These are phyloP conservation scores for Urosaurus nigricauda DNA, from an alignment of 2,797 vertebrate genomes.

Conservation along the genomic window DNA sequence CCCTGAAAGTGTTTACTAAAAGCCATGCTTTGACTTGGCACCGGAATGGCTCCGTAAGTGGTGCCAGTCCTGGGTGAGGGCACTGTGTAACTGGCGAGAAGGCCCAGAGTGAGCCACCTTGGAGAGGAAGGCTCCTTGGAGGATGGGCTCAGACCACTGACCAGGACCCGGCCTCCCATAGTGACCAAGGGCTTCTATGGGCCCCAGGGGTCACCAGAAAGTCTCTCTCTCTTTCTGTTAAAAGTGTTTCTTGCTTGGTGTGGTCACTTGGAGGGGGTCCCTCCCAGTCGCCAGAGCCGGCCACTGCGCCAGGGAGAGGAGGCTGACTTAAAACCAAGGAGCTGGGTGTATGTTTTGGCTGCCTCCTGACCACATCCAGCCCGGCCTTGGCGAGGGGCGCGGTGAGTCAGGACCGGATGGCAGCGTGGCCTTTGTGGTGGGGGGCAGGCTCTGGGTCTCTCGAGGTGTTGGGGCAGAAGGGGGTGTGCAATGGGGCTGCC, in stretches of 20 bases:
- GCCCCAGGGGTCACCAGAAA: neutral
- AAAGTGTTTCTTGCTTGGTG: neutral
- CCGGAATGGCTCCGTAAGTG: no score
- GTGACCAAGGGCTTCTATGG: neutral
- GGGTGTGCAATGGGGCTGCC: neutral
- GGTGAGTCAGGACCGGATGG: slow-evolving; percentile 16
- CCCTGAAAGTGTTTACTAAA: no score
- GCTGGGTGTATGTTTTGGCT: neutral
- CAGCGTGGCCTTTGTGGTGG: neutral
- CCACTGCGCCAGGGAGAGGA: neutral
- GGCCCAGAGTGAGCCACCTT: no score
- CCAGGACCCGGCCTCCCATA: no score
- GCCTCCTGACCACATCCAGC: slow-evolving; percentile 18
- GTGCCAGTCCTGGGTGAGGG: no score
- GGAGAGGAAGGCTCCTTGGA: no score
- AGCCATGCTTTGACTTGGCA: no score
- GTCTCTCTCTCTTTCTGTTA: no score
- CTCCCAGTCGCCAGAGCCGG: neutral
- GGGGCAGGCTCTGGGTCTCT: neutral
- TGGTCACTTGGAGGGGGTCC: neutral
- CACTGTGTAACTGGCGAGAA: neutral
- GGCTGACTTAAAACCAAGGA: neutral
- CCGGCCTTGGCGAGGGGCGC: neutral
- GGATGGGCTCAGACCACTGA: neutral
- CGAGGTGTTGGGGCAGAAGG: neutral